Percentiles rank a stretch among this genome's conserved stretches.
Conservation (phyloP, 2,113 vertebrate species). For the Promerops cafer region DNA sequence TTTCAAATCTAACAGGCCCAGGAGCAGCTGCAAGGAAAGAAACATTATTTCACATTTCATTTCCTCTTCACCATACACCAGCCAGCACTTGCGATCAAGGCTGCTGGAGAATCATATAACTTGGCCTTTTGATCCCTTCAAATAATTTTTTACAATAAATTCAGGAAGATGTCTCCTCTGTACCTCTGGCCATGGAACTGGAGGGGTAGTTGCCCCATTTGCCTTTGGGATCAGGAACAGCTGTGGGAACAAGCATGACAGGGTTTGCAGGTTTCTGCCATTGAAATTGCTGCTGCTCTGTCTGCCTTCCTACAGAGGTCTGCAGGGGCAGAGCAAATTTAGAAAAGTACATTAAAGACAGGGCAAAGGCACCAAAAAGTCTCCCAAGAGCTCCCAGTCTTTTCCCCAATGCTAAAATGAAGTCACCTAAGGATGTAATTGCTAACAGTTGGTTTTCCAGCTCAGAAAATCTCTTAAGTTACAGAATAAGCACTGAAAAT, state of each 20-base stretch:
- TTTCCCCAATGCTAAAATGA: background rate
- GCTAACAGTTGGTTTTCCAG: background rate
- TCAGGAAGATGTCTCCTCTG: background rate
- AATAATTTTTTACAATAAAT: background rate
- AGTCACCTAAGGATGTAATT: background rate
- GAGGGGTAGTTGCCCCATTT: background rate
- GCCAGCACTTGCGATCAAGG: background rate
- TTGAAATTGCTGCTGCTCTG: background rate
- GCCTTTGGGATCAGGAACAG: background rate
- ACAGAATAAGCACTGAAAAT: background rate
- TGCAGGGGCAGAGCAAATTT: background rate
- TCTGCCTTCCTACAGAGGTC: background rate
- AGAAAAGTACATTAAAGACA: background rate
- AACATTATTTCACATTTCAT: background rate
- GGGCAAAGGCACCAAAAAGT: background rate
- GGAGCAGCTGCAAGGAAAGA: background rate
- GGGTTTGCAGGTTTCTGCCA: background rate
- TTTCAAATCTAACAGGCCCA: background rate
- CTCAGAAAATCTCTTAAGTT: background rate
- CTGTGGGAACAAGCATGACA: background rate
- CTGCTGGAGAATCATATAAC: background rate
- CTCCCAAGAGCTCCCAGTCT: background rate
- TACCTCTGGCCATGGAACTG: background rate
- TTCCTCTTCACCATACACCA: background rate
- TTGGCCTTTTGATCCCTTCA: background rate